Evolutionary conservation across 2,888 invertebrate species (phyloP).

Genomic region (Branchipolynoe longqiensis): DNA sequence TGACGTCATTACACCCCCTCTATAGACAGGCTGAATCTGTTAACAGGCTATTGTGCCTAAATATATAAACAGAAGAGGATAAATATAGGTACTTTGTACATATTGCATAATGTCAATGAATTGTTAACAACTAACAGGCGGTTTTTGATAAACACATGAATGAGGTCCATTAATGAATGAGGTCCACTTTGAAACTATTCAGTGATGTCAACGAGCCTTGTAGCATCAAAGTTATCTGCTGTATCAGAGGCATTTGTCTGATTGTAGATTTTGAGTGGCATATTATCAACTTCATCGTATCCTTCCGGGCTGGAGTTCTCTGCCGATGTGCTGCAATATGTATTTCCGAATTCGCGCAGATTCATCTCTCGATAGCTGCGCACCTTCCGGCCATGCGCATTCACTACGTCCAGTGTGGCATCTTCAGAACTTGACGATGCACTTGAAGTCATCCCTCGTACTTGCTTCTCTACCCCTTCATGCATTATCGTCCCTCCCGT

Average conservation of each 20-base stretch:
- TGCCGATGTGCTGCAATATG: conserved; percentile 10
- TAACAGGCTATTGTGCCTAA: too few relatives aligned
- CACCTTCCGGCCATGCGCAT: background rate
- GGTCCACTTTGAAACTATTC: too few relatives aligned
- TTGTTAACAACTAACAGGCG: too few relatives aligned
- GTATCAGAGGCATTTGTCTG: conserved; percentile 13
- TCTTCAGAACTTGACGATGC: conserved; percentile 19
- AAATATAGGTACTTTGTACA: too few relatives aligned
- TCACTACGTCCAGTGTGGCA: background rate
- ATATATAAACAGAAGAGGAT: too few relatives aligned
- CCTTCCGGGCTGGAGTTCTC: conserved; percentile 37
- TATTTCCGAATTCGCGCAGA: background rate
- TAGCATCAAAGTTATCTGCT: conserved; percentile 28
- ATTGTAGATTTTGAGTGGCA: background rate
- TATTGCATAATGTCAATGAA: too few relatives aligned
- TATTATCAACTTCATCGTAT: conserved; percentile 4
- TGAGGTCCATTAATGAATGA: too few relatives aligned
- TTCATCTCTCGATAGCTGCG: conserved; percentile 2
- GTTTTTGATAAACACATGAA: too few relatives aligned
- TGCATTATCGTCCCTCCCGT: background rate
- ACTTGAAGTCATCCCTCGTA: background rate
- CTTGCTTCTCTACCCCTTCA: background rate
- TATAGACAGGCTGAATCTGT: too few relatives aligned
- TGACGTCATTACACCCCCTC: too few relatives aligned
- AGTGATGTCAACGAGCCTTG: conserved; percentile 1